Percentiles rank a stretch among this genome's conserved stretches.
Conservation (phyloP, 2,797 vertebrate genomes). For the Poeciliopsis turneri region DNA sequence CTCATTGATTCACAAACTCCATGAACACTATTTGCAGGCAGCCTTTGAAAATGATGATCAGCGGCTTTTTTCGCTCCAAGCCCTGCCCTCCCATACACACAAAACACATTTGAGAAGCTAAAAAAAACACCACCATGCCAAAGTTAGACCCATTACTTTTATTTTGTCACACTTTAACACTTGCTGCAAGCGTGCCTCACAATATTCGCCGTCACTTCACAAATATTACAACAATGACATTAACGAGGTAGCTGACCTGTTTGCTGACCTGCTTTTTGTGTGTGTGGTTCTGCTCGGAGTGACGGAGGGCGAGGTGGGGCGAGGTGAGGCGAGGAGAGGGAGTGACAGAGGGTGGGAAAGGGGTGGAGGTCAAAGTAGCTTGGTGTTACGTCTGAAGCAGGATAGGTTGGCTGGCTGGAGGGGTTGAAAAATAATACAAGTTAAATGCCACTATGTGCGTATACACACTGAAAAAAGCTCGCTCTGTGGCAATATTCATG, state of each 20-base stretch:
- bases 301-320: slow-evolving; percentile 45
- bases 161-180: slow-evolving; percentile 50
- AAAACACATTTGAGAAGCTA: slow-evolving; percentile 9
- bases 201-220: slow-evolving; percentile 28
- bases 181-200: slow-evolving; percentile 20
- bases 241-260: slow-evolving; percentile 78
- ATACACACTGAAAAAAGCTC: background rate
- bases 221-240: slow-evolving; percentile 69
- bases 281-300: slow-evolving; percentile 65
- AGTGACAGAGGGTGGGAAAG: slow-evolving; percentile 17
- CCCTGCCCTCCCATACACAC: background rate
- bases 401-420: slow-evolving; percentile 4
- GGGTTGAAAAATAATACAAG: slow-evolving; percentile 39
- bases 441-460: slow-evolving; percentile 28
- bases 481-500: background rate
- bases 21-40: slow-evolving; percentile 21
- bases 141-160: slow-evolving; percentile 47
- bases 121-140: slow-evolving; percentile 20
- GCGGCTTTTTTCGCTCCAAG: slow-evolving; percentile 9
- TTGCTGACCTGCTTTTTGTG: slow-evolving; percentile 77
- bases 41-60: slow-evolving; percentile 28
- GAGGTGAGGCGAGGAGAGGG: slow-evolving; percentile 34
- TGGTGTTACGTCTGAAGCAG: slow-evolving; percentile 17
- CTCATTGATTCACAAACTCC: slow-evolving; percentile 10
- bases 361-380: slow-evolving; percentile 42